phyloP scores from a whole-genome alignment of 2,797 vertebrate species.

The Onychomys torridus region DNA sequence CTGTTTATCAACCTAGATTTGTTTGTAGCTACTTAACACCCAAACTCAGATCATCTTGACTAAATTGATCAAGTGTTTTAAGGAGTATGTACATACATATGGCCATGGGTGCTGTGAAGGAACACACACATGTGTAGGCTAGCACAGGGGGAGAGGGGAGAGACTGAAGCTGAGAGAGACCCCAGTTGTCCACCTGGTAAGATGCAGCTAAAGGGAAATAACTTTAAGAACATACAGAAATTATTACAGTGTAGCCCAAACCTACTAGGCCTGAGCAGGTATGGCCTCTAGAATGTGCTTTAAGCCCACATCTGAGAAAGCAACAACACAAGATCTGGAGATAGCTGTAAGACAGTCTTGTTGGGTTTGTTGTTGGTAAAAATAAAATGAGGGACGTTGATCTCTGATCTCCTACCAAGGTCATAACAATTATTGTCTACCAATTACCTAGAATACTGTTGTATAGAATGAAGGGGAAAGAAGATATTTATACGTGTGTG shows the following conservation, averaged over 20 bases:
- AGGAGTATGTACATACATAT: neutral
- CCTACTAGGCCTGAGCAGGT: neutral
- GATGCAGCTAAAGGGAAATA: neutral
- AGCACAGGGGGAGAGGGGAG: neutral
- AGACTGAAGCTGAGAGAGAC: neutral
- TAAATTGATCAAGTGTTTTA: neutral
- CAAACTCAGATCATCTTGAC: neutral
- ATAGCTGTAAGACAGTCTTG: neutral
- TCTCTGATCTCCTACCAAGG: constrained; percentile 42
- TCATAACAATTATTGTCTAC: constrained; percentile 24
- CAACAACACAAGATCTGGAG: neutral
- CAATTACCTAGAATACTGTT: constrained; percentile 23
- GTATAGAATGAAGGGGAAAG: neutral
- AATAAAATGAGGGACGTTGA: neutral
- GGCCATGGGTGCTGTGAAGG: neutral
- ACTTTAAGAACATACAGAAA: neutral
- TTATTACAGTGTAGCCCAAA: constrained; percentile 20
- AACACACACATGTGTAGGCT: neutral
- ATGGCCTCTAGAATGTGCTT: neutral
- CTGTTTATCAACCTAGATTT: constrained; percentile 39
- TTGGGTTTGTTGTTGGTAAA: neutral
- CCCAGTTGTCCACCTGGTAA: neutral
- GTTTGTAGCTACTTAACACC: neutral
- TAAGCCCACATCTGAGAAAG: constrained; percentile 21
- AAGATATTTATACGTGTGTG: neutral